phyloP scores from a whole-genome alignment of 2,797 vertebrate species.

The Hapalemur alaotrensis region DNA sequence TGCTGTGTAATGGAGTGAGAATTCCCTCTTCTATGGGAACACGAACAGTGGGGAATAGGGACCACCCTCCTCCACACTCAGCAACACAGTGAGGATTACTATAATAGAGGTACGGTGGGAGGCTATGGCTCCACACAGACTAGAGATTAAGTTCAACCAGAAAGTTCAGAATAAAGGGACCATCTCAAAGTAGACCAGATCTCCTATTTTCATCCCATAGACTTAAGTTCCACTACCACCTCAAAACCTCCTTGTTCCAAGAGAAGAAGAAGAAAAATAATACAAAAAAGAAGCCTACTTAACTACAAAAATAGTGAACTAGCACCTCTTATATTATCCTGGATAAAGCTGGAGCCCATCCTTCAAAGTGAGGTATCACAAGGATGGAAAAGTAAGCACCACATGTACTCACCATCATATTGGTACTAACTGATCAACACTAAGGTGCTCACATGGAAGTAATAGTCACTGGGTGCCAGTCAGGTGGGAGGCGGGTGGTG shows the following conservation, averaged over 20 bases:
- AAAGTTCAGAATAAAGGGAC: not conserved
- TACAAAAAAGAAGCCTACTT: not conserved
- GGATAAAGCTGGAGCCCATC: no score
- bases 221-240: not conserved
- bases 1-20: not conserved
- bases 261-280: not conserved
- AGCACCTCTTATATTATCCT: no score
- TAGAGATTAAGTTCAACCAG: not conserved
- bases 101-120: rapidly evolving
- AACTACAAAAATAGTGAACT: no score
- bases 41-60: not conserved
- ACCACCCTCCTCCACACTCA: not conserved
- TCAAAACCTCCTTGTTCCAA: not conserved
- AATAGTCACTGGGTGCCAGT: no score
- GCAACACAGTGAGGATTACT: not conserved
- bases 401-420: no score
- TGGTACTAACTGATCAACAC: no score
- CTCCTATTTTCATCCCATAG: not conserved
- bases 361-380: no score
- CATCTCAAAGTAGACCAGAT: not conserved
- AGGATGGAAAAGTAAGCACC: no score
- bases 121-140: not conserved
- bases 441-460: no score
- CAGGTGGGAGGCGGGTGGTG: no score
- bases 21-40: not conserved